phyloP scores from a whole-genome alignment of 1,140 invertebrate genomes.

The Hylyphantes graminicola region DNA sequence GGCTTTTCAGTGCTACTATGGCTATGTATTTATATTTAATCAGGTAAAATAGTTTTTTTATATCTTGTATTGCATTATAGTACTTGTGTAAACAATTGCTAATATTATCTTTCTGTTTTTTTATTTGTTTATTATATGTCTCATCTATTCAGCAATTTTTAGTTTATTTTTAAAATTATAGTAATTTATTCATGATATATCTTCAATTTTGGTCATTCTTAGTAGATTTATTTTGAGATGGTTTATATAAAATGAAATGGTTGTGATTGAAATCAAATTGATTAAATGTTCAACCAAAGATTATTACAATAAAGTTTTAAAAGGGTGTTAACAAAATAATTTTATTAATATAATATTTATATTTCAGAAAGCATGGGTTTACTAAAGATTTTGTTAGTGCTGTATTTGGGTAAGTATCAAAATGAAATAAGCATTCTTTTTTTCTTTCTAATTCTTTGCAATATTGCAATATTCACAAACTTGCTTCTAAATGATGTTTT shows the following conservation, averaged over 20 bases:
- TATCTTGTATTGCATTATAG: too few relatives aligned
- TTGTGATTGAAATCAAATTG: too few relatives aligned
- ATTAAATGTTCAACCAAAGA: background rate
- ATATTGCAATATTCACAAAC: too few relatives aligned
- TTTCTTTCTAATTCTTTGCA: too few relatives aligned
- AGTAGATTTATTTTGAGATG: too few relatives aligned
- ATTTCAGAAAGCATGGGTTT: slow-evolving; percentile 50
- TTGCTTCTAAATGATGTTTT: too few relatives aligned
- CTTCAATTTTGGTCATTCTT: too few relatives aligned
- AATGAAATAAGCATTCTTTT: too few relatives aligned
- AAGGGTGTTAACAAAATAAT: background rate
- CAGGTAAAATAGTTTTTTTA: slow-evolving; percentile 32
- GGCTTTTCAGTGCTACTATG: slow-evolving; percentile 48
- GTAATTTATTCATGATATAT: too few relatives aligned
- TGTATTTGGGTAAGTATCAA: slow-evolving; percentile 36
- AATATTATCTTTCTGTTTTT: background rate
- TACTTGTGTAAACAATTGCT: background rate
- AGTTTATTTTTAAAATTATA: background rate
- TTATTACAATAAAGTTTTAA: background rate
- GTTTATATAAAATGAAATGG: too few relatives aligned
- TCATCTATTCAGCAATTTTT: background rate
- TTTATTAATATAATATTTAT: background rate
- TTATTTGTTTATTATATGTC: background rate
- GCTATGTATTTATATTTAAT: slow-evolving; percentile 39
- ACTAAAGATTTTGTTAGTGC: slow-evolving; percentile 57